A percentile compares a stretch with the other conserved stretches of the same genome.
These are phyloP conservation scores for Hemibagrus guttatus DNA, from an alignment of 2,797 vertebrate genomes.

Conservation along the genomic window DNA sequence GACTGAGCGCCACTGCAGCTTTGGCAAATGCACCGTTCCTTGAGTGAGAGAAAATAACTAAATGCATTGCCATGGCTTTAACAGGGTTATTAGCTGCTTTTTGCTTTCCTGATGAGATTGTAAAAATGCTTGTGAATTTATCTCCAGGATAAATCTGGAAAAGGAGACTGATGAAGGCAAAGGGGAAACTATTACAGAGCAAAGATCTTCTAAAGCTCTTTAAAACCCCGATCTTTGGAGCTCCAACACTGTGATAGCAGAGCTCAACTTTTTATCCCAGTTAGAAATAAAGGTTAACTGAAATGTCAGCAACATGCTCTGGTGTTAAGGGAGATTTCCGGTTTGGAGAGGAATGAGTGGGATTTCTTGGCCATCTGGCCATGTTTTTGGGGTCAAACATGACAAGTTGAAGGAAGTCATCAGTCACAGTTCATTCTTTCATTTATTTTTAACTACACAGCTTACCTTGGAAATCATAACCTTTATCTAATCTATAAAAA, in stretches of 20 bases:
- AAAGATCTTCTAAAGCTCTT: background rate
- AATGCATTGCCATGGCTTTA: constrained; percentile 46
- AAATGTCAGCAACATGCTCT: constrained; percentile 30
- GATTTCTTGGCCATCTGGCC: background rate
- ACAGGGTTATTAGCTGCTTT: constrained; percentile 52
- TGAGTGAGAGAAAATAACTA: constrained; percentile 4
- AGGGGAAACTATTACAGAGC: background rate
- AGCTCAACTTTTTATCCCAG: constrained; percentile 20
- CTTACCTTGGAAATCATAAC: background rate
- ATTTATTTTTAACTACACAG: constrained; percentile 17
- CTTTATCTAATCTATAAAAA: background rate
- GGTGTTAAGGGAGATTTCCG: constrained; percentile 28
- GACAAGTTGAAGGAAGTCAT: background rate
- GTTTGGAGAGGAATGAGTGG: background rate
- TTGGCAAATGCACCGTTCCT: constrained; percentile 28
- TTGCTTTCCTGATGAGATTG: constrained; percentile 55
- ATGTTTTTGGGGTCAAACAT: constrained; percentile 2
- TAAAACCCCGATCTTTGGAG: constrained; percentile 11
- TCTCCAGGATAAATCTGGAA: constrained; percentile 30
- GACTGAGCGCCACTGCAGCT: constrained; percentile 45
- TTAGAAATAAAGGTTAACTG: constrained; percentile 29
- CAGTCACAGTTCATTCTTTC: constrained; percentile 15
- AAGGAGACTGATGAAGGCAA: constrained; percentile 13
- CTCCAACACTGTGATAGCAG: constrained; percentile 16
- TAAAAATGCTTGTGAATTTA: constrained; percentile 49